A percentile compares a stretch with the other conserved stretches of the same genome.
Conservation (phyloP, 2,113 vertebrate species). For the Paracanthobrama guichenoti region DNA sequence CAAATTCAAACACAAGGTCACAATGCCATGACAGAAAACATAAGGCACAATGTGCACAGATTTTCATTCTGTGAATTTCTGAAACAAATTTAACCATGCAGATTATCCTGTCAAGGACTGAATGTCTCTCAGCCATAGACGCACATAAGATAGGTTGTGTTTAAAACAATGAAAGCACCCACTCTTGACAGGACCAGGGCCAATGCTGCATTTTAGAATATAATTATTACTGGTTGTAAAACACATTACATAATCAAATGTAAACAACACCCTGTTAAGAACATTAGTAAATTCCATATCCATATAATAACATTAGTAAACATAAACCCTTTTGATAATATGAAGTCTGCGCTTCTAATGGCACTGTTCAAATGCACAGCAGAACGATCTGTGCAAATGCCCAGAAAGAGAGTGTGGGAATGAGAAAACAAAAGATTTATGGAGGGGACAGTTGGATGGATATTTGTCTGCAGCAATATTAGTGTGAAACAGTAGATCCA, state of each 20-base stretch:
- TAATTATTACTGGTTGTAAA: conserved; percentile 14
- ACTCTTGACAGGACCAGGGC: neutral
- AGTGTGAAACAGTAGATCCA: conserved; percentile 10
- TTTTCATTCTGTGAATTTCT: neutral
- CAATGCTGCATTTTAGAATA: neutral
- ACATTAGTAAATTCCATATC: conserved; percentile 32
- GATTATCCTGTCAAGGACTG: conserved; percentile 4
- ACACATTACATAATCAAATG: conserved; percentile 15
- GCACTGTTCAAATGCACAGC: neutral
- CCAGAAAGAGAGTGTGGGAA: neutral
- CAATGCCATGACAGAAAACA: conserved; percentile 32
- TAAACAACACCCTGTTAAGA: neutral
- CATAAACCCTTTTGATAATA: neutral
- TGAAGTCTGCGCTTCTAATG: neutral
- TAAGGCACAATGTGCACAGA: neutral
- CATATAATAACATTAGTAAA: conserved; percentile 33
- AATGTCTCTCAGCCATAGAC: conserved; percentile 8
- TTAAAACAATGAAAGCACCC: neutral
- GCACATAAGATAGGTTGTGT: neutral
- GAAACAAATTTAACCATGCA: neutral
- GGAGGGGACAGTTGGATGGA: neutral
- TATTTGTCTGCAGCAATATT: neutral
- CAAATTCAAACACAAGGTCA: conserved; percentile 29
- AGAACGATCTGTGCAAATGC: conserved; percentile 8
- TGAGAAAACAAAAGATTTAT: conserved; percentile 5